phyloP scores from a whole-genome alignment of 2,888 invertebrate species.

The Brenthis hecate region DNA sequence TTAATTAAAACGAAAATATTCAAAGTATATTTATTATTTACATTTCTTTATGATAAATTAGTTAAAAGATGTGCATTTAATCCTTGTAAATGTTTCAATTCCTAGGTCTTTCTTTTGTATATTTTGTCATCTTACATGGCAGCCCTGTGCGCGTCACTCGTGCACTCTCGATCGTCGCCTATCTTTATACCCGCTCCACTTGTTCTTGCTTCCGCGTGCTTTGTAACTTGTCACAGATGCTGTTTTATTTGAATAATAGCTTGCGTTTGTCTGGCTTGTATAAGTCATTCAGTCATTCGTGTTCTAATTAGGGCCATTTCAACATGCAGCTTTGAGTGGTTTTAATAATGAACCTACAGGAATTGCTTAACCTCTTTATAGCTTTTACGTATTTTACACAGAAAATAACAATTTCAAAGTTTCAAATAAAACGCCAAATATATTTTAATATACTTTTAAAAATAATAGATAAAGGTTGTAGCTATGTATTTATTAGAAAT shows the following conservation, averaged over 20 bases:
- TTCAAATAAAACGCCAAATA: too few relatives aligned
- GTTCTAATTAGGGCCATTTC: conserved; percentile 1
- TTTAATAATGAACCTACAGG: neutral
- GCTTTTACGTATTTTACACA: too few relatives aligned
- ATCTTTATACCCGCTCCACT: conserved; percentile 33
- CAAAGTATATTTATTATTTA: neutral
- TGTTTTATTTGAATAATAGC: conserved; percentile 21
- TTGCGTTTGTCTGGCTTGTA: conserved; percentile 10
- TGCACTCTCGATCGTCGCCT: conserved; percentile 28
- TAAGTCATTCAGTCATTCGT: conserved; percentile 4
- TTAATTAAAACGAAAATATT: neutral
- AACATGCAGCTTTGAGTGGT: neutral
- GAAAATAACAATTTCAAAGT: too few relatives aligned
- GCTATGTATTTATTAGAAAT: too few relatives aligned
- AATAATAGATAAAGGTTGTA: too few relatives aligned
- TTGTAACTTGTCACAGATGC: conserved; percentile 31
- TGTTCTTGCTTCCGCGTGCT: conserved; percentile 34
- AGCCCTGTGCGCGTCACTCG: conserved; percentile 15
- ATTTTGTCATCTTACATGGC: neutral
- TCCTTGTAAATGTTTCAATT: neutral
- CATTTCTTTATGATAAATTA: neutral
- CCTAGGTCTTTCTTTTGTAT: neutral
- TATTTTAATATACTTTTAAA: too few relatives aligned
- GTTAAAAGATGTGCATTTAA: neutral
- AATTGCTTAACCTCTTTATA: too few relatives aligned